Conservation (phyloP, 2,113 vertebrate genomes). For the Jaculus jaculus region DNA sequence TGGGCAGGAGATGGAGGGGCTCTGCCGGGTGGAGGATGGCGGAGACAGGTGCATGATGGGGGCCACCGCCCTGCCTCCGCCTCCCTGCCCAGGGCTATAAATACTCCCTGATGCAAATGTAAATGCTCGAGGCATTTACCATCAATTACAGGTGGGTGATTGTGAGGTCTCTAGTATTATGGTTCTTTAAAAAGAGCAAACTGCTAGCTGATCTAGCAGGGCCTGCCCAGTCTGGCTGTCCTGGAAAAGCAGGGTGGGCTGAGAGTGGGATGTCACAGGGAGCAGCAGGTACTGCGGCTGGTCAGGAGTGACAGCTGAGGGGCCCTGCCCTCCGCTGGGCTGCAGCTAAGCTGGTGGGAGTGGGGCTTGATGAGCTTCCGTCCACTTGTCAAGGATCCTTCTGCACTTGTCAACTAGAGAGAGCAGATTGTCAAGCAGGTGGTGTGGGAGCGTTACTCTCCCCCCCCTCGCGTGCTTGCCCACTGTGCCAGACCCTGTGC, state of each 20-base stretch:
- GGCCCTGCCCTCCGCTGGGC: not conserved
- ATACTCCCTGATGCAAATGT: not conserved
- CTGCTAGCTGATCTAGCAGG: not conserved
- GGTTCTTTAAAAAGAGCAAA: not conserved
- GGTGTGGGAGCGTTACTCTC: too few relatives aligned
- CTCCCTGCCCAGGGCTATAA: constrained; percentile 15
- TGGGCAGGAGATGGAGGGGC: not conserved
- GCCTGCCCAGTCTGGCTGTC: not conserved
- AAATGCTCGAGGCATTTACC: not conserved
- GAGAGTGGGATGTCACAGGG: not conserved
- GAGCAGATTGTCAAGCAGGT: not conserved
- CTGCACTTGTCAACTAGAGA: not conserved
- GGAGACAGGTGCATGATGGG: not conserved
- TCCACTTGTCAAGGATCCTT: not conserved
- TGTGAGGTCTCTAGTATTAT: not conserved
- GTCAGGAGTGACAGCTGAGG: too few relatives aligned
- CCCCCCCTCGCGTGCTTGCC: too few relatives aligned
- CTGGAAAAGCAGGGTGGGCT: not conserved
- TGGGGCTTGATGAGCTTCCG: too few relatives aligned
- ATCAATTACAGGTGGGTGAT: constrained; percentile 12
- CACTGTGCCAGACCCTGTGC: too few relatives aligned
- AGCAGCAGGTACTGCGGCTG: not conserved
- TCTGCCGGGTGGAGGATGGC: not conserved
- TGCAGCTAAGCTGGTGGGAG: too few relatives aligned
- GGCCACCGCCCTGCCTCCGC: too few relatives aligned